Percentiles rank a stretch among this genome's conserved stretches.
Conservation (phyloP, 23 tunicate genomes). For the Pegea sp. region DNA sequence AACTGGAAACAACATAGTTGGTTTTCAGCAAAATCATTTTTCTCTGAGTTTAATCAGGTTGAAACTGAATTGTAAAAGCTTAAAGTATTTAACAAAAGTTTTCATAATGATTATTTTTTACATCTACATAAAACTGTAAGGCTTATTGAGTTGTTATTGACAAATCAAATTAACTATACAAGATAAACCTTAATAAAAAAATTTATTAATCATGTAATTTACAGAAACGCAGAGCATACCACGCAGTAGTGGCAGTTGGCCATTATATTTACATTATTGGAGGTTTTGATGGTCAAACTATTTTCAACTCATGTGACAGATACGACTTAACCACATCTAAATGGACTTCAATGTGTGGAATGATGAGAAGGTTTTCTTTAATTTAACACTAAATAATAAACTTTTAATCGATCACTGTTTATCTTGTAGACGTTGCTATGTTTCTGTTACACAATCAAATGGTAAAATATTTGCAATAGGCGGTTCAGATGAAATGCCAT, state of each 20-base stretch:
- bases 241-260: conserved; percentile 33
- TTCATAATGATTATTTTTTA: too few relatives aligned
- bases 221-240: conserved; percentile 70
- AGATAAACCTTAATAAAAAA: neutral
- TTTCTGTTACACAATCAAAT: conserved; percentile 25
- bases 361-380: conserved; percentile 10
- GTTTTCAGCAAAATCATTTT: conserved; percentile 11
- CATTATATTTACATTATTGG: conserved; percentile 59
- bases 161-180: neutral
- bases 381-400: neutral
- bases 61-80: too few relatives aligned
- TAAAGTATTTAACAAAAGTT: too few relatives aligned
- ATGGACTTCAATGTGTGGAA: conserved; percentile 67
- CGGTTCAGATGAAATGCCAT: conserved; percentile 32
- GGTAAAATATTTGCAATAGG: conserved; percentile 55
- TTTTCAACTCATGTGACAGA: conserved; percentile 62
- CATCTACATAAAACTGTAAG: too few relatives aligned
- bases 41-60: conserved; percentile 39
- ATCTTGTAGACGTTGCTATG: conserved; percentile 53
- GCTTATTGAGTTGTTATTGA: too few relatives aligned
- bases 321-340: conserved; percentile 19
- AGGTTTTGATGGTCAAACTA: conserved; percentile 59
- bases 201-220: too few relatives aligned
- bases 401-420: too few relatives aligned
- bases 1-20: conserved; percentile 33